Conservation (phyloP, 2,888 invertebrate genomes). For the Sclerodermus sp. region DNA sequence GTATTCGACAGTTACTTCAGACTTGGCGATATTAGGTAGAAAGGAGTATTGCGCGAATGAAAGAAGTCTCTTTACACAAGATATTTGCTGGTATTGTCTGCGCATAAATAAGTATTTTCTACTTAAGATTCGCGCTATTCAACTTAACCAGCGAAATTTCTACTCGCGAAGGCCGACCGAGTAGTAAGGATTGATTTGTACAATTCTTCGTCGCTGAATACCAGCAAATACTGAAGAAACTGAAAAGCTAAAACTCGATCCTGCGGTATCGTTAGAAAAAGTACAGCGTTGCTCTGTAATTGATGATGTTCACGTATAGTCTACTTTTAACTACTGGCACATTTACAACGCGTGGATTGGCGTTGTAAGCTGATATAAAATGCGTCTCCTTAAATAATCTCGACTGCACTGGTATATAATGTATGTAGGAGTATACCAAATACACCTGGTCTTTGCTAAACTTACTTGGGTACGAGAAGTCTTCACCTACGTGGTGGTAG, state of each 20-base stretch:
- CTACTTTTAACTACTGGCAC: slow-evolving; percentile 23
- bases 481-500: slow-evolving; percentile 61
- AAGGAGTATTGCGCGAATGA: slow-evolving; percentile 11
- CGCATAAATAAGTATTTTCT: background rate
- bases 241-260: slow-evolving; percentile 17
- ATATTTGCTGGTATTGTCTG: slow-evolving; percentile 1
- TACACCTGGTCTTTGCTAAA: slow-evolving; percentile 47
- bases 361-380: background rate
- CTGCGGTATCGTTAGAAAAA: slow-evolving; percentile 11
- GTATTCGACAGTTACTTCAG: too few species aligned
- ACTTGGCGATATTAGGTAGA: slow-evolving; percentile 9
- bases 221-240: too few species aligned
- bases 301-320: slow-evolving; percentile 38
- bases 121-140: too few species aligned
- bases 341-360: background rate
- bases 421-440: slow-evolving; percentile 3
- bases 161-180: too few species aligned
- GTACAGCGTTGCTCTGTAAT: slow-evolving; percentile 42
- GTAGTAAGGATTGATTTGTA: too few species aligned
- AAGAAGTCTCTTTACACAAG: slow-evolving; percentile 14
- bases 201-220: too few species aligned
- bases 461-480: slow-evolving; percentile 69
- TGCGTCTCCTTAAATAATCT: slow-evolving; percentile 10
- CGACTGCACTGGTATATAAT: slow-evolving; percentile 26
- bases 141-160: too few species aligned